Evolutionary conservation across 2,888 invertebrate species (phyloP).

Genomic region (Cotesia congregata): DNA sequence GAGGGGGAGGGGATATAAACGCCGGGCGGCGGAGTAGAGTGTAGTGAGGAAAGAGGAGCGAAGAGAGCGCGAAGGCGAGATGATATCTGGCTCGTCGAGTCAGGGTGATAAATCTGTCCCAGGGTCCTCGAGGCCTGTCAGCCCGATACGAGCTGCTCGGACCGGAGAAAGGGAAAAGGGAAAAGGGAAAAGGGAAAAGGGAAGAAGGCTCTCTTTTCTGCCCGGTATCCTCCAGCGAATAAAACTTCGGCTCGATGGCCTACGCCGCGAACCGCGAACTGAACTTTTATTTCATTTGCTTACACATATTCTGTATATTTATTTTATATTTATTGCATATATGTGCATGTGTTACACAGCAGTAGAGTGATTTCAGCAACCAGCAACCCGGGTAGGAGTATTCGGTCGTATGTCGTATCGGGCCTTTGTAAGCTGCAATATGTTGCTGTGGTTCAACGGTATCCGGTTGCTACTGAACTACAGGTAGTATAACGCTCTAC

Average conservation of each 20-base stretch:
- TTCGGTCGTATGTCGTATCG: neutral
- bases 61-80: conserved; percentile 56
- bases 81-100: conserved; percentile 65
- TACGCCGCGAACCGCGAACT: neutral
- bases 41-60: conserved; percentile 28
- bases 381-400: neutral
- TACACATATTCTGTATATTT: neutral
- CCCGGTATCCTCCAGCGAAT: neutral
- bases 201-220: conserved; percentile 13
- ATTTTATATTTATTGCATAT: neutral
- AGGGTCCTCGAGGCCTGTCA: conserved; percentile 56
- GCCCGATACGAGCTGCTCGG: conserved; percentile 48
- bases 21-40: conserved; percentile 35
- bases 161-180: conserved; percentile 27
- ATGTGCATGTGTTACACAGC: neutral
- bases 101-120: conserved; percentile 66
- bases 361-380: neutral
- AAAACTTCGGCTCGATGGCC: neutral
- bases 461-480: neutral
- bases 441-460: neutral
- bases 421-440: neutral
- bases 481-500: neutral
- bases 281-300: neutral
- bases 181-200: conserved; percentile 12
- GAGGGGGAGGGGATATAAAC: conserved; percentile 55